Evolutionary conservation across 2,888 invertebrate species (phyloP).

Genomic region (Orgyia antiqua): DNA sequence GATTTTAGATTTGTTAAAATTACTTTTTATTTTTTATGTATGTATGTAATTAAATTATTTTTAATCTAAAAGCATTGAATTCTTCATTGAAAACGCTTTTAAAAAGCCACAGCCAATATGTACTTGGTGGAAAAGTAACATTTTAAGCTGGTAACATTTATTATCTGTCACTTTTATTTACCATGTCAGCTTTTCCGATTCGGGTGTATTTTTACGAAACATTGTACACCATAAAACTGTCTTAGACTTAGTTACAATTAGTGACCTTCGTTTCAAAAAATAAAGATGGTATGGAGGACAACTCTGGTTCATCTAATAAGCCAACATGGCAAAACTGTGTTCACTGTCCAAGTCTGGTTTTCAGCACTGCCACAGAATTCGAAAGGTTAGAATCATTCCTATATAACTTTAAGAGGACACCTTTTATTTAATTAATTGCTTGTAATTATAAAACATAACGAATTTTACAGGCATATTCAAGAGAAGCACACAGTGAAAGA

Average conservation of each 20-base stretch:
- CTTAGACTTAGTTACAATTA: slow-evolving; percentile 11
- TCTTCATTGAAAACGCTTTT: no score
- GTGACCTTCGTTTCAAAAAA: slow-evolving; percentile 17
- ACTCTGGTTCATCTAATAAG: slow-evolving; percentile 47
- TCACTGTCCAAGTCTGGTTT: slow-evolving; percentile 79
- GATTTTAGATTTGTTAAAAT: no score
- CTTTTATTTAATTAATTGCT: no score
- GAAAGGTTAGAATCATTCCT: slow-evolving; percentile 64
- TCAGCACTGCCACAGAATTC: slow-evolving; percentile 78
- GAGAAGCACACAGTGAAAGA: slow-evolving; percentile 89
- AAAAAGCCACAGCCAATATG: no score
- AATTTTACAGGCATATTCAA: slow-evolving; percentile 83
- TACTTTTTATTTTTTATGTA: no score
- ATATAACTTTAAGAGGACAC: slow-evolving; percentile 3
- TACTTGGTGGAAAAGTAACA: no score
- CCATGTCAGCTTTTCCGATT: slow-evolving; percentile 25
- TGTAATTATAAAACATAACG: no score
- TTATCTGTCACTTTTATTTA: no score
- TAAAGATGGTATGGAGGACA: slow-evolving; percentile 74
- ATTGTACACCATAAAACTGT: slow-evolving; percentile 9
- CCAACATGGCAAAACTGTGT: slow-evolving; percentile 80
- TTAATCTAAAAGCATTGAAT: no score
- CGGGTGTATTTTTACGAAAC: slow-evolving; percentile 28
- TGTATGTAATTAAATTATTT: no score
- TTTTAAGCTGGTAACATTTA: no score